Evolutionary conservation across 2,888 invertebrate genomes (phyloP).

Genomic region (Rosalia funebris): DNA sequence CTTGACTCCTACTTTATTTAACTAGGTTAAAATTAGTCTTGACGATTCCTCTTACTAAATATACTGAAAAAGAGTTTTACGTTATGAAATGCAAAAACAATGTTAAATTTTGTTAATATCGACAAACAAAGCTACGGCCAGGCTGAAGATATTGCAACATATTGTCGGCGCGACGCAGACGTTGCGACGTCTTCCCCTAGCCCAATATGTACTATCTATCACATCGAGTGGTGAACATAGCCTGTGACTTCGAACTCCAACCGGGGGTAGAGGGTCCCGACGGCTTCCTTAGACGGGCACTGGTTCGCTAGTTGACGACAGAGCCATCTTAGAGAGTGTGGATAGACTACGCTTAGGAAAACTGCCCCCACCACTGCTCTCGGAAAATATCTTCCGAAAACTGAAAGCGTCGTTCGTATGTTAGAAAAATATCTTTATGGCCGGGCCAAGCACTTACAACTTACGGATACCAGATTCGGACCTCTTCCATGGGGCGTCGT

Average conservation of each 20-base stretch:
- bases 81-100: too few species aligned
- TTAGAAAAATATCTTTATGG: constrained; percentile 28
- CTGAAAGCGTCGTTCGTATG: too few species aligned
- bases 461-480: constrained; percentile 88
- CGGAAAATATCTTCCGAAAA: constrained; percentile 91
- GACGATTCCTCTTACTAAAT: background rate
- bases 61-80: too few species aligned
- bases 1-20: background rate
- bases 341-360: constrained; percentile 85
- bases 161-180: too few species aligned
- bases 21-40: constrained; percentile 17
- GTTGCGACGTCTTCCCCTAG: too few species aligned
- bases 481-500: constrained; percentile 95
- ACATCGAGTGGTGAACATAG: constrained; percentile 49
- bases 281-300: constrained; percentile 54
- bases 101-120: too few species aligned
- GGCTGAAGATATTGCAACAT: too few species aligned
- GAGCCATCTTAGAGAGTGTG: constrained; percentile 81
- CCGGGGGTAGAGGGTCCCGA: constrained; percentile 22
- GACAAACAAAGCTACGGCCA: too few species aligned
- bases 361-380: constrained; percentile 77
- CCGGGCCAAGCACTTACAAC: constrained; percentile 91
- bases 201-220: constrained; percentile 29
- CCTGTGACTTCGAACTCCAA: constrained; percentile 40
- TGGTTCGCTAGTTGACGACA: constrained; percentile 62